A percentile compares a stretch with the other conserved stretches of the same genome.
Conservation (phyloP, 2,113 vertebrate species). For the Cebidichthys violaceus region DNA sequence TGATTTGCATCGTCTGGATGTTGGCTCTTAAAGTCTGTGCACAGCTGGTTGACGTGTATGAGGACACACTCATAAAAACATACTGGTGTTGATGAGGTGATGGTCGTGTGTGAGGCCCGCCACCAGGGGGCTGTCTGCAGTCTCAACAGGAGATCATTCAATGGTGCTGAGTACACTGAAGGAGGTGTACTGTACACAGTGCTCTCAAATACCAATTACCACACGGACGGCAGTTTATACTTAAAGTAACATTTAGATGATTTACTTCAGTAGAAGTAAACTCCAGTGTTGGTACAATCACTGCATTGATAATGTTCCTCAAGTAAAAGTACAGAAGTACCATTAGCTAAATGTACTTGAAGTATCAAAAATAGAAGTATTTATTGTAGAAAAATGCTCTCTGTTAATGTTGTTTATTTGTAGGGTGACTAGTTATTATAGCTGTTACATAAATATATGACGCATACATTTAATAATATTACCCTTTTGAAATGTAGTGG, state of each 20-base stretch:
- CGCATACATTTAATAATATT: not conserved
- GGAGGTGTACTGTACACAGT: not conserved
- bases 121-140: slow-evolving; percentile 40
- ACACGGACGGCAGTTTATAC: not conserved
- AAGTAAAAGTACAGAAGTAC: not conserved
- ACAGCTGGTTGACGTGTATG: not conserved
- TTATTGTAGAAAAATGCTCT: not conserved
- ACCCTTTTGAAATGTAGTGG: not conserved
- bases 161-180: not conserved
- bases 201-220: not conserved
- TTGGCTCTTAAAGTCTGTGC: not conserved
- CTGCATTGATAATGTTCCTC: not conserved
- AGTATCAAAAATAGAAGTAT: not conserved
- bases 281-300: not conserved
- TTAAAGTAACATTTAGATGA: not conserved
- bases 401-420: not conserved
- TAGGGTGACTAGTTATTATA: not conserved
- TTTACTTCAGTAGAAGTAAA: not conserved
- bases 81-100: not conserved
- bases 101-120: not conserved
- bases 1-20: not conserved
- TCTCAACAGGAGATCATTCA: not conserved
- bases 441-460: not conserved
- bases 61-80: not conserved
- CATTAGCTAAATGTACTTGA: not conserved